Evolutionary conservation across 2,797 vertebrate species (phyloP).

Genomic region (Acipenser ruthenus): DNA sequence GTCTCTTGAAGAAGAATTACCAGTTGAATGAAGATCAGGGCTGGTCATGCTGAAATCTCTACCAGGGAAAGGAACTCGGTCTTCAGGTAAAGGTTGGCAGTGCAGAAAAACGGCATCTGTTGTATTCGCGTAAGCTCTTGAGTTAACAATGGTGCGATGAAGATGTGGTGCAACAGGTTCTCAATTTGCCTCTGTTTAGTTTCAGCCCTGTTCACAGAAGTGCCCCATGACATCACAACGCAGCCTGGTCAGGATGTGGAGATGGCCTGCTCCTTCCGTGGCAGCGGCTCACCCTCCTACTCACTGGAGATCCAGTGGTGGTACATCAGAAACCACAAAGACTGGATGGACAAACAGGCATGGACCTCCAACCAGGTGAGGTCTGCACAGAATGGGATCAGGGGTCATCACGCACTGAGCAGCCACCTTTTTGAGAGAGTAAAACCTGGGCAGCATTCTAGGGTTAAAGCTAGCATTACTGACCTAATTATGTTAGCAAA

Average conservation of each 20-base stretch:
- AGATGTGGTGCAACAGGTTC: too few relatives aligned
- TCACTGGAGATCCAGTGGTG: constrained; percentile 97
- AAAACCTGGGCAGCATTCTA: not conserved
- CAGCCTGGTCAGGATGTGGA: constrained; percentile 83
- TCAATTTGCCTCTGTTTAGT: constrained; percentile 13
- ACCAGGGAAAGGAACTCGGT: too few relatives aligned
- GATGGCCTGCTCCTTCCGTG: constrained; percentile 93
- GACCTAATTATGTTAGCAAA: not conserved
- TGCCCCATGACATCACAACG: constrained; percentile 76
- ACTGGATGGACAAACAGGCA: constrained; percentile 66
- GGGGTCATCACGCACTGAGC: not conserved
- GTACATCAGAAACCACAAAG: constrained; percentile 75
- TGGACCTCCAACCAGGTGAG: constrained; percentile 72
- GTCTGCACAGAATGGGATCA: too few relatives aligned
- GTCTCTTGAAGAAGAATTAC: too few relatives aligned
- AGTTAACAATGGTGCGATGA: too few relatives aligned
- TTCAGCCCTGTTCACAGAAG: constrained; percentile 87
- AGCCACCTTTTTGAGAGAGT: not conserved
- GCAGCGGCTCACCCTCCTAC: constrained; percentile 78
- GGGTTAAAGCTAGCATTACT: not conserved
- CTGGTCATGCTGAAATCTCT: too few relatives aligned
- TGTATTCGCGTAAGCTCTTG: too few relatives aligned
- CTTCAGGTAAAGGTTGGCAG: too few relatives aligned
- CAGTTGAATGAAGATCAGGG: too few relatives aligned
- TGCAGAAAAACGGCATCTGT: too few relatives aligned